Percentiles rank a stretch among this genome's conserved stretches.
phyloP scores from a whole-genome alignment of 2,797 vertebrate species.

The Oreochromis mossambicus region DNA sequence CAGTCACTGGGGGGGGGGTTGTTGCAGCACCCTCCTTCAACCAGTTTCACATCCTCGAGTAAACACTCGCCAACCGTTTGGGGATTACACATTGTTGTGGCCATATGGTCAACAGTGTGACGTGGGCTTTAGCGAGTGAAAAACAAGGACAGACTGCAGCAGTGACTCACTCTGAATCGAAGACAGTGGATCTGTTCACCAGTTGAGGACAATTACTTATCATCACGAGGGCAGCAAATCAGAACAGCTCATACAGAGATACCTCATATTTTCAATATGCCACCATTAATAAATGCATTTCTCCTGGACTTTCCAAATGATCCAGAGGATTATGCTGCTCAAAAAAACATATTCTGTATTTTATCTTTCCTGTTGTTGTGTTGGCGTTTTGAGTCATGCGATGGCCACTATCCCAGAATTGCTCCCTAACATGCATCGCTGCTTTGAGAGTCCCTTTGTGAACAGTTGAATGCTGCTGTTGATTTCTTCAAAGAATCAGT shows the following conservation, averaged over 20 bases:
- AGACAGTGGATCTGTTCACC: neutral
- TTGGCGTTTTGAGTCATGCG: neutral
- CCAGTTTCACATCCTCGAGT: neutral
- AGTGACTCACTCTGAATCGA: neutral
- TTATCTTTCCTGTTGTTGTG: neutral
- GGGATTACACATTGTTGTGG: neutral
- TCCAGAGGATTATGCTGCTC: neutral
- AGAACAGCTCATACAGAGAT: neutral
- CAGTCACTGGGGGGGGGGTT: neutral
- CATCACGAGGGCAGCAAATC: neutral
- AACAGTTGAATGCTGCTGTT: neutral
- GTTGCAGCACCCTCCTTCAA: neutral
- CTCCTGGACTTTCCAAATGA: neutral
- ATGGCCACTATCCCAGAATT: neutral
- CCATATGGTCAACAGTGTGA: neutral
- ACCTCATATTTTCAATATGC: neutral
- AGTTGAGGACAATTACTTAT: neutral
- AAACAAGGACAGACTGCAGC: neutral
- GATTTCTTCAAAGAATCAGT: neutral
- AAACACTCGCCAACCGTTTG: neutral
- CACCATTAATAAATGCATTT: neutral
- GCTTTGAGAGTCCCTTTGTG: neutral
- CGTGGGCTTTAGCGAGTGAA: neutral
- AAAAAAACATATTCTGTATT: neutral
- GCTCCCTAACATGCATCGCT: neutral